Evolutionary conservation across 2,797 vertebrate genomes (phyloP).

Genomic region (Natrix natrix): DNA sequence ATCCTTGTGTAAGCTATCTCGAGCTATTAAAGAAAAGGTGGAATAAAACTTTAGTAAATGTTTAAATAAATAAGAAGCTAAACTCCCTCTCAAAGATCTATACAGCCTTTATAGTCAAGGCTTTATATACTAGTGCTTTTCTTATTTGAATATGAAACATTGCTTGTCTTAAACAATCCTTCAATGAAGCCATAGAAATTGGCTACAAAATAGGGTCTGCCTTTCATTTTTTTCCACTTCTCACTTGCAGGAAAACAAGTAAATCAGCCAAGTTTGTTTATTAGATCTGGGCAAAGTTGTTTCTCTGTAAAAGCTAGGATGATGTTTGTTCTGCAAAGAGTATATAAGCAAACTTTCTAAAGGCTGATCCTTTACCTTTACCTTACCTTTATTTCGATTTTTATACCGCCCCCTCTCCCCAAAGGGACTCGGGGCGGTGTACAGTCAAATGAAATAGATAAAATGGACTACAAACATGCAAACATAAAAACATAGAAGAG

Average conservation of each 20-base stretch:
- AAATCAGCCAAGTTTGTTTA: background rate
- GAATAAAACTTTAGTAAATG: background rate
- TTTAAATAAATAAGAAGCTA: background rate
- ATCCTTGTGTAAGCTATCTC: background rate
- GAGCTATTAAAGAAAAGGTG: background rate
- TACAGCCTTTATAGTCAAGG: background rate
- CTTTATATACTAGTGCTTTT: background rate
- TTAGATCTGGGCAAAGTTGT: background rate
- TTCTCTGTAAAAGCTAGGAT: background rate
- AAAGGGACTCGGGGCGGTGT: no score
- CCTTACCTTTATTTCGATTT: no score
- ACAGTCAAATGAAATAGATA: no score
- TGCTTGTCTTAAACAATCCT: background rate
- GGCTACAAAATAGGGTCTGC: background rate
- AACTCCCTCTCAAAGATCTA: background rate
- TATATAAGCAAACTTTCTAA: background rate
- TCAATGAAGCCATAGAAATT: background rate
- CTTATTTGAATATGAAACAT: background rate
- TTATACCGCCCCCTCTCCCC: no score
- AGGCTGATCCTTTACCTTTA: no score
- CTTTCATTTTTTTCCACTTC: background rate
- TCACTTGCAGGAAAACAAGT: background rate
- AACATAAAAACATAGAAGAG: no score
- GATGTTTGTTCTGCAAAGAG: background rate
- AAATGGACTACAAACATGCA: no score